Percentiles rank a stretch among this genome's conserved stretches.
phyloP scores from a whole-genome alignment of 2,888 invertebrate genomes.

The Lypha dubia region DNA sequence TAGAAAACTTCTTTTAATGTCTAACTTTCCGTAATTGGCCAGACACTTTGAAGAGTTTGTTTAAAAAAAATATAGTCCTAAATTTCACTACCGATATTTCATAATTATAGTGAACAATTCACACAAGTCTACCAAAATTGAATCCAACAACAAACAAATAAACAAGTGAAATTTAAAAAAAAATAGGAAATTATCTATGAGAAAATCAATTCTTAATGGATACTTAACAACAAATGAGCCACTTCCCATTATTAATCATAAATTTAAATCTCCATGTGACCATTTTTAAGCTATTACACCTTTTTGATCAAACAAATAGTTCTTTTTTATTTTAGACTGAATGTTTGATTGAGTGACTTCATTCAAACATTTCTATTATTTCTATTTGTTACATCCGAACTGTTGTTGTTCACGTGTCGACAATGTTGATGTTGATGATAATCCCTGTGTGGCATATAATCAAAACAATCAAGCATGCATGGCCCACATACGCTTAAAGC shows the following conservation, averaged over 20 bases:
- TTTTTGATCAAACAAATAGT: constrained; percentile 67
- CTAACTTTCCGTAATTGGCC: no score
- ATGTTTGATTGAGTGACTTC: constrained; percentile 44
- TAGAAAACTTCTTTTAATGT: no score
- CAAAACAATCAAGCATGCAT: constrained; percentile 67
- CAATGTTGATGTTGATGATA: constrained; percentile 65
- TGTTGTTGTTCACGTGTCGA: constrained; percentile 63
- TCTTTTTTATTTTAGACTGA: constrained; percentile 36
- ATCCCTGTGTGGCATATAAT: constrained; percentile 61
- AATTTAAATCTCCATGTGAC: constrained; percentile 52
- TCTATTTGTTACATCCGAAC: constrained; percentile 34
- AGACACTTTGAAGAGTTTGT: no score
- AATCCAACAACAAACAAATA: background rate
- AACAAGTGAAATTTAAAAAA: background rate
- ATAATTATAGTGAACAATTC: background rate
- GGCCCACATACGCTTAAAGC: constrained; percentile 56
- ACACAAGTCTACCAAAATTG: background rate
- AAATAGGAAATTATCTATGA: constrained; percentile 55
- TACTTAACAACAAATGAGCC: constrained; percentile 11
- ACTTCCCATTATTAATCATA: background rate
- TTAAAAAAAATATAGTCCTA: no score
- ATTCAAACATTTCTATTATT: constrained; percentile 34
- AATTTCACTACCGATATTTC: no score
- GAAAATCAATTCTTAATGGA: constrained; percentile 47
- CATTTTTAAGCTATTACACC: constrained; percentile 72